Conservation (phyloP, 2,113 vertebrate species). For the Rutilus rutilus region DNA sequence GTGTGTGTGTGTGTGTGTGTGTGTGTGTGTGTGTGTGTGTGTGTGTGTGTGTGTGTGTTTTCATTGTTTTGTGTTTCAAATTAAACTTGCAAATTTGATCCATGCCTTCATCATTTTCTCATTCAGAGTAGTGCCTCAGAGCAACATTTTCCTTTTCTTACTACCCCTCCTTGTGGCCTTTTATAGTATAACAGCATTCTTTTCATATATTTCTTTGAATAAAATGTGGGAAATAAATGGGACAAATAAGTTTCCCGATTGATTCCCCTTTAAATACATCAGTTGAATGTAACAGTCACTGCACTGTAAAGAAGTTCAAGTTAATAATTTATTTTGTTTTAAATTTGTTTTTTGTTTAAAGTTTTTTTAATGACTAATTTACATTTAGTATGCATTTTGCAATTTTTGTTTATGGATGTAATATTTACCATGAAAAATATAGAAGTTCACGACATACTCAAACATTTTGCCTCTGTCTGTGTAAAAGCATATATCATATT, state of each 20-base stretch:
- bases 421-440: too few relatives aligned
- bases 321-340: too few relatives aligned
- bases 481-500: too few relatives aligned
- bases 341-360: too few relatives aligned
- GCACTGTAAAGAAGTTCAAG: too few relatives aligned
- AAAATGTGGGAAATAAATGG: neutral
- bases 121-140: neutral
- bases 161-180: constrained; percentile 31
- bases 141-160: neutral
- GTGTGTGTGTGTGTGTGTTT: neutral
- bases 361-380: too few relatives aligned
- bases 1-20: too few relatives aligned
- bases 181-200: neutral
- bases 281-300: neutral
- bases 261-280: neutral
- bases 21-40: too few relatives aligned
- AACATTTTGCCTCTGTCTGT: too few relatives aligned
- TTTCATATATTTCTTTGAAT: neutral
- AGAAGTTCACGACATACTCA: too few relatives aligned
- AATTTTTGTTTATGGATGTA: too few relatives aligned
- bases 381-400: too few relatives aligned
- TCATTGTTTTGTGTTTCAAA: neutral
- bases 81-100: neutral
- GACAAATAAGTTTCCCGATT: neutral
- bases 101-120: neutral